Evolutionary conservation across 92 coral and sea anemone genomes (phyloP), one percentile per base, ranked within the genome.

Genomic region (Epizoanthus scotinus): DNA sequence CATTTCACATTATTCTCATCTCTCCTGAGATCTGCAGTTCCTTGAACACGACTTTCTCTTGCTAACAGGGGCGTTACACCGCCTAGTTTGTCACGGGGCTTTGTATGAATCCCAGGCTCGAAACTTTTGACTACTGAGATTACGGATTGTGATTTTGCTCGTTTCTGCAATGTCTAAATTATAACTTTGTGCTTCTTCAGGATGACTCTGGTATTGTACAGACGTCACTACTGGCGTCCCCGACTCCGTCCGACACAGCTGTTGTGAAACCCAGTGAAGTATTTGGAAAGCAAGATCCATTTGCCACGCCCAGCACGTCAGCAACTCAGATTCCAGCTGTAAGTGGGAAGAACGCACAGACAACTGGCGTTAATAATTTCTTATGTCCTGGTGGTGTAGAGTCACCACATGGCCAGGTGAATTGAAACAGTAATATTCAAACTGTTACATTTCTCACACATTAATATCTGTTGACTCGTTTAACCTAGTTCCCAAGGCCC

Each of bases 191-290:
- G 59, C 4, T 69, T 62, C 82, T 86, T 71, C n/a, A 93, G 98
- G 94, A 96, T 84, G 98, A 93, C 42, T 92, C 97, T 13, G 94
- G 97, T 26, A 86, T 90, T 53, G 90, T 65, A 17, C 87, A 81
- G 56, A 83, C 95, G 29, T 79, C 88, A 28, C 70, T 68, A 13
- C 87, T 89, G 24, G 78, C 57, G 55, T 61, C 74, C 67, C 94
- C 98, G 2, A 89, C 98, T 36, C 67, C 89, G 10, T 59, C 85
- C 49, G 91, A 87, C 68, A 79, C 95, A 7, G 81, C 95, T 8
- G 84, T 89, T 34, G 91, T 93, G 79, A 96, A 96, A 66, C 93
- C 98, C 13, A 78, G 93, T 66, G 97, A 96, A 29, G 92, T 96
- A 57, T 96, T 96, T 78, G 92, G 99, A 84, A 88, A 84, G 78